Conservation (phyloP, 2,797 vertebrate species). For the Coranthus polyacanthus region DNA sequence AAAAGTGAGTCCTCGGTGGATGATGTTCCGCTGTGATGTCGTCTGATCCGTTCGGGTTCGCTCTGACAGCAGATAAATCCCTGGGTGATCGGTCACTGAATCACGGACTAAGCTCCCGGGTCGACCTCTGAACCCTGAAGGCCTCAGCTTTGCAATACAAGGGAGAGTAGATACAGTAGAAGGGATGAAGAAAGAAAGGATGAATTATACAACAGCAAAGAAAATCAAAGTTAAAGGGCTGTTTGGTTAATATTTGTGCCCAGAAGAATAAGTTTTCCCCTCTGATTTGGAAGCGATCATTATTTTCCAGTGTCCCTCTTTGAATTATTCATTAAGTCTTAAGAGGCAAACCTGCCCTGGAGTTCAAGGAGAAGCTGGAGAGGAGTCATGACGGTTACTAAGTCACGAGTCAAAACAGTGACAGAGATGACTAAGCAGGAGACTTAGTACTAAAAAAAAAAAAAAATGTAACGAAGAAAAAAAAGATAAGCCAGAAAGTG, state of each 20-base stretch:
- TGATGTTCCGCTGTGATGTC: no score
- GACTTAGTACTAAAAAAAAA: conserved; percentile 14
- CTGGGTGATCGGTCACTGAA: conserved; percentile 5
- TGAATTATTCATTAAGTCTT: conserved; percentile 31
- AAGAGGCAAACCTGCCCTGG: not conserved
- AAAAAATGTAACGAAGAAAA: not conserved
- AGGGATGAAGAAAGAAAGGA: not conserved
- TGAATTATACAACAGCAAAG: conserved; percentile 4
- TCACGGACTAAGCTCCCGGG: conserved; percentile 29
- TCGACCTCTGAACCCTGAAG: conserved; percentile 31
- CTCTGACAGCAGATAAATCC: conserved; percentile 5
- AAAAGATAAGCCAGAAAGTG: not conserved
- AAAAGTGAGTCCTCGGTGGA: no score
- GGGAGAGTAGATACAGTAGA: not conserved
- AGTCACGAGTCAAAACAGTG: conserved; percentile 48
- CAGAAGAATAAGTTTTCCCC: not conserved
- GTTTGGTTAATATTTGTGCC: conserved; percentile 7
- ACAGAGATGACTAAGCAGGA: conserved; percentile 17
- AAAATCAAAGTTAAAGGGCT: not conserved
- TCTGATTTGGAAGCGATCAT: conserved; percentile 7
- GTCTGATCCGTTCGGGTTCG: no score
- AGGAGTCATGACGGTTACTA: conserved; percentile 19
- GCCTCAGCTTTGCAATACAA: conserved; percentile 11
- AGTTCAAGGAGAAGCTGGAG: conserved; percentile 30
- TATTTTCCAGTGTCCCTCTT: not conserved